These are phyloP conservation scores for Lonchura striata DNA, from an alignment of 2,113 vertebrate species.

Conservation along the genomic window DNA sequence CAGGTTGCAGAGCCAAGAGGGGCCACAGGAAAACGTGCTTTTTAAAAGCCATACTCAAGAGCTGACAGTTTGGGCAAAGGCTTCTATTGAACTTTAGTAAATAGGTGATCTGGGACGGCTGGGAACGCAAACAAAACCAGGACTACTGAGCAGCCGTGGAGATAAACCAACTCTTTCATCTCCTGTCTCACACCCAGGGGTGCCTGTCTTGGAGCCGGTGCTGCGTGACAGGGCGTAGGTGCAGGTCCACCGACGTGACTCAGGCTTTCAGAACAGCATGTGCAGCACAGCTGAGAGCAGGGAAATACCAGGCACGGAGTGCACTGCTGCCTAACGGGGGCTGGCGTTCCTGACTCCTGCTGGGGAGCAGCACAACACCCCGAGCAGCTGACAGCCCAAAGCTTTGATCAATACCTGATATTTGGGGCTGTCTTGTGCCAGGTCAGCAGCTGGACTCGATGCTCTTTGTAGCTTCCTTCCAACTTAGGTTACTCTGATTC, in stretches of 20 bases:
- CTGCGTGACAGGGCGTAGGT: not conserved
- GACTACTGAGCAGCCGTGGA: not conserved
- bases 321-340: not conserved
- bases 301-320: fast-evolving
- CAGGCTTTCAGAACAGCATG: not conserved
- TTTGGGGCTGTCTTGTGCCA: not conserved
- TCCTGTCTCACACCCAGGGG: not conserved
- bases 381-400: not conserved
- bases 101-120: not conserved
- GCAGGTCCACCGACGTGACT: not conserved
- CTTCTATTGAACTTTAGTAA: not conserved
- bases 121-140: conserved; percentile 1
- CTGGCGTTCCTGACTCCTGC: fast-evolving
- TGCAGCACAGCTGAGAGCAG: not conserved
- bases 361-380: not conserved
- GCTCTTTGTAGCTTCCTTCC: not conserved
- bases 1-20: not conserved
- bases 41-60: not conserved
- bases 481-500: not conserved
- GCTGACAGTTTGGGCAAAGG: fast-evolving
- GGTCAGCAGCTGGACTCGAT: not conserved
- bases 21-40: not conserved
- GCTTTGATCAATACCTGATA: not conserved
- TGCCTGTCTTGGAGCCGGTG: not conserved
- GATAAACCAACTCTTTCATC: conserved; percentile 35